These are phyloP conservation scores for Bombycilla garrulus DNA, from an alignment of 2,113 vertebrate genomes.

Conservation along the genomic window DNA sequence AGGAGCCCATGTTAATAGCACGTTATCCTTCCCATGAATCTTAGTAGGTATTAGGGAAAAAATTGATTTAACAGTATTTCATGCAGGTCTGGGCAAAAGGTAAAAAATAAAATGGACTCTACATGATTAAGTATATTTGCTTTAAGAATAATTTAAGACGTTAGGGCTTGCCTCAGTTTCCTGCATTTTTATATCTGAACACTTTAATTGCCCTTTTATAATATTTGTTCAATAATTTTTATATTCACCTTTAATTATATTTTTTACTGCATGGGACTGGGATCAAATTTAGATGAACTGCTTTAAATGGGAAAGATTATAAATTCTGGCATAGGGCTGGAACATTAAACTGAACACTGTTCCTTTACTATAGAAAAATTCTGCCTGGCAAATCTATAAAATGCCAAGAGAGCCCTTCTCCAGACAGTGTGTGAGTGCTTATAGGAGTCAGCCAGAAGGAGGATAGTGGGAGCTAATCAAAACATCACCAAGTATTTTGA, in stretches of 20 bases:
- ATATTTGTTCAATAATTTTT: constrained; percentile 40
- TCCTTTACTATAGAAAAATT: neutral
- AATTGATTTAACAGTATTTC: neutral
- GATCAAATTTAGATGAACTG: constrained; percentile 12
- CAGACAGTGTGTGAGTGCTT: neutral
- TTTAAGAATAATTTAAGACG: neutral
- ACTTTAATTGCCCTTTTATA: constrained; percentile 26
- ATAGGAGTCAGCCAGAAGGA: neutral
- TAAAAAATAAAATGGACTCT: neutral
- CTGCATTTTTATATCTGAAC: constrained; percentile 10
- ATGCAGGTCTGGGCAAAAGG: neutral
- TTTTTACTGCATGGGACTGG: neutral
- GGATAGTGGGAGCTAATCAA: neutral
- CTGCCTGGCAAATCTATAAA: neutral
- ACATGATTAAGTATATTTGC: neutral
- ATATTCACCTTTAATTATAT: constrained; percentile 19
- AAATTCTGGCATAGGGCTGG: neutral
- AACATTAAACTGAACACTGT: neutral
- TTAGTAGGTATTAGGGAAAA: neutral
- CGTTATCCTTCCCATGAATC: neutral
- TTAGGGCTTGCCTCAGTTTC: neutral
- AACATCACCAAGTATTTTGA: neutral
- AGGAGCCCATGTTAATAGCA: neutral
- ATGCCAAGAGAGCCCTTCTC: neutral
- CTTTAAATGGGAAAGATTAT: constrained; percentile 2